Evolutionary conservation across 1,140 invertebrate genomes (phyloP), one percentile per base, ranked within the genome.

Genomic region (Drosophila carrolli): DNA sequence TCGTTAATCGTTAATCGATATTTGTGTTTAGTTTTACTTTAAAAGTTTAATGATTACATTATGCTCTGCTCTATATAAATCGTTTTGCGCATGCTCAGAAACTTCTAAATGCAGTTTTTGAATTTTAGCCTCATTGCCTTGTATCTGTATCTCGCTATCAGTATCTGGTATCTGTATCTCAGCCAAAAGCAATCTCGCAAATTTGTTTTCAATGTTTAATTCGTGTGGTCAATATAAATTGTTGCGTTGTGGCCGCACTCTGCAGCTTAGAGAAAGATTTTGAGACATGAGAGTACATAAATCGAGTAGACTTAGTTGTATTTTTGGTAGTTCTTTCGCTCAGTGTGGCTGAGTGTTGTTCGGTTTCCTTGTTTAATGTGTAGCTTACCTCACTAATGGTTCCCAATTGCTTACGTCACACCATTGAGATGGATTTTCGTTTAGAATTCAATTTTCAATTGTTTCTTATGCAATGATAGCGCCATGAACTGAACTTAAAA

Each of bases 341-440:
- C 62, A 65, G 61, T 57, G 19, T 71, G 40, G 46, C 47, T 44
- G 60, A 53, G 46, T 62, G 19, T 44, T 70, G 78, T n/a, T 60
- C 54, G 60, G 60, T 44, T 77, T 83, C 65, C 57, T 91, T 91
- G 90, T 90, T 91, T 92, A 92, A 89, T 92, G 91, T 92, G 91
- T 92, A 92, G 91, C 91, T 92, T 91, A 92, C 91, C 91, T 92
- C 68, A 91, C 91, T 92, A 92, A 92, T 92, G 91, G 91, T 92
- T 92, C 91, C 91, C 84, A 92, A 92, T 92, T 92, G 91, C 91
- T 92, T 92, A 78, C 91, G 71, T 90, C 91, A 92, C 91, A 92
- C 91, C 91, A 92, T 92, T 92, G 58, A 89, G 80, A 88, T 91
- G 79, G 80, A 85, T 85, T 90, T 84, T 90, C 78, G 63, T 68